These are phyloP conservation scores for Anthoscopus minutus DNA, from an alignment of 2,113 vertebrate species.

Conservation along the genomic window DNA sequence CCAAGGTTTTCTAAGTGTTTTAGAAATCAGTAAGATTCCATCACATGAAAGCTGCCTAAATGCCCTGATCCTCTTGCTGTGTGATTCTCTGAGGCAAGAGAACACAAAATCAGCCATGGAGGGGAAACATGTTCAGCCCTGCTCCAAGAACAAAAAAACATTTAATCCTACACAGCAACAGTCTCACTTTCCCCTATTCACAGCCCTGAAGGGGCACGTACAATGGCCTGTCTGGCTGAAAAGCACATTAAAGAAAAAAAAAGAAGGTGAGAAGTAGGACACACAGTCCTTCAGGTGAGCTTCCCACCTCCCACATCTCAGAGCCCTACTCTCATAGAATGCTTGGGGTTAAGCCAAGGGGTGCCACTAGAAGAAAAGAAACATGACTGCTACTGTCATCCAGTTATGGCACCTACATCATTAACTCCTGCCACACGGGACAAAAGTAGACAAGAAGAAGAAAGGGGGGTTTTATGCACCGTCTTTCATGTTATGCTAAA, in stretches of 20 bases:
- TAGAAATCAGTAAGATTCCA: not conserved
- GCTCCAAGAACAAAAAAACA: not conserved
- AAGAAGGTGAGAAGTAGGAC: not conserved
- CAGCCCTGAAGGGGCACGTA: accelerated
- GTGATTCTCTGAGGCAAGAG: not conserved
- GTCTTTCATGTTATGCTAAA: not conserved
- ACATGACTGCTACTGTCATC: not conserved
- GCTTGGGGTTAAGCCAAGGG: not conserved
- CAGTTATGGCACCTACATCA: not conserved
- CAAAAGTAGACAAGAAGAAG: not conserved
- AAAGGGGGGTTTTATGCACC: not conserved
- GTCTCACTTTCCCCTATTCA: not conserved
- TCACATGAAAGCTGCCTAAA: not conserved
- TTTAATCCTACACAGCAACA: not conserved
- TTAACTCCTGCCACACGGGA: not conserved
- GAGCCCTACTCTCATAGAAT: not conserved
- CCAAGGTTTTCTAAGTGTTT: not conserved
- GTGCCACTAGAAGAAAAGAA: not conserved
- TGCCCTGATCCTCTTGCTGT: not conserved
- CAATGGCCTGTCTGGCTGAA: not conserved
- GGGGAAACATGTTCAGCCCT: not conserved
- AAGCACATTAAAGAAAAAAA: not conserved
- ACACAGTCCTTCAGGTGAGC: not conserved
- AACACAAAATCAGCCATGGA: not conserved
- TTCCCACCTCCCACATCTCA: not conserved